A percentile compares a stretch with the other conserved stretches of the same genome.
phyloP scores from a whole-genome alignment of 2,888 invertebrate genomes.

The Apoda limacodes region DNA sequence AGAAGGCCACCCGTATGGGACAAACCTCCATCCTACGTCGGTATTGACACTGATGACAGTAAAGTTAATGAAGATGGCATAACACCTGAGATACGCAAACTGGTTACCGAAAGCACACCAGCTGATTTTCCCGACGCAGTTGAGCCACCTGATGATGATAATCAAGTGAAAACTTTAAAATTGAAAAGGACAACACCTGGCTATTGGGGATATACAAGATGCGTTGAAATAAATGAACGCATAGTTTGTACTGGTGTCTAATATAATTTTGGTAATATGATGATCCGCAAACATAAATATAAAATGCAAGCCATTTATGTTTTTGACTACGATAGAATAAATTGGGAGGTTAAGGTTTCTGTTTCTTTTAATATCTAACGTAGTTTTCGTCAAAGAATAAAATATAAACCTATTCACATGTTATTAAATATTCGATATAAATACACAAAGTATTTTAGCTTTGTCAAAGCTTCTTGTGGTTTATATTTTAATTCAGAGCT shows the following conservation, averaged over 20 bases:
- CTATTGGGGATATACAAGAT: conserved; percentile 18
- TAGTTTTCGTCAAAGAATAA: too few species aligned
- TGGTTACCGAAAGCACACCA: neutral
- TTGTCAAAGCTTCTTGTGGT: too few species aligned
- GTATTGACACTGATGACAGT: neutral
- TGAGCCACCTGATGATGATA: conserved; percentile 3
- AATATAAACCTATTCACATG: too few species aligned
- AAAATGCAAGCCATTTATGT: conserved; percentile 3
- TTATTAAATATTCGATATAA: too few species aligned
- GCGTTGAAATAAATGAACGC: conserved; percentile 32
- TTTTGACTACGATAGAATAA: conserved; percentile 3
- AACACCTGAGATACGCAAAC: too few species aligned
- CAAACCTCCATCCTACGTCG: neutral
- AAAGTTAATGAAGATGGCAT: neutral
- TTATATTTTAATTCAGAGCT: too few species aligned
- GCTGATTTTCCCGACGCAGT: conserved; percentile 1
- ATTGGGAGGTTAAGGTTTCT: neutral
- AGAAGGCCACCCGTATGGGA: conserved; percentile 26
- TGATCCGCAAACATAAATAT: conserved; percentile 17
- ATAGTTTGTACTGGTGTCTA: conserved; percentile 41
- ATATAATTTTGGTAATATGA: conserved; percentile 17
- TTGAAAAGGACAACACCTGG: conserved; percentile 1
- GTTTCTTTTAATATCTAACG: too few species aligned
- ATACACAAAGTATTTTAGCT: too few species aligned
- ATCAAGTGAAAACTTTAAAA: conserved; percentile 2